Evolutionary conservation across 2,797 vertebrate genomes (phyloP).

Genomic region (Saguinus oedipus): DNA sequence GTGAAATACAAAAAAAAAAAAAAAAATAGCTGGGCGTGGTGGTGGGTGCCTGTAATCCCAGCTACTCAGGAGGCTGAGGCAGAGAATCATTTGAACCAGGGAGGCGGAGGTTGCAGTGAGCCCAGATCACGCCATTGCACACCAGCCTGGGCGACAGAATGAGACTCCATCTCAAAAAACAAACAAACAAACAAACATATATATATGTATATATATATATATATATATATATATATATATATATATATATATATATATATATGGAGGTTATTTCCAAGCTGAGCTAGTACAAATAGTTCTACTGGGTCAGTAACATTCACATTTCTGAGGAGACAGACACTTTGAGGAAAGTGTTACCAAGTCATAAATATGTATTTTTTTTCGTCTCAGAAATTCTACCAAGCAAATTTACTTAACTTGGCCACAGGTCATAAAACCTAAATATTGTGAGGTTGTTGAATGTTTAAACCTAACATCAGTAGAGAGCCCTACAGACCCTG

Average conservation of each 20-base stretch:
- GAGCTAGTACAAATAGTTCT: background rate
- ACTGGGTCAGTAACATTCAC: background rate
- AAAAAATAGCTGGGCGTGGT: too few species aligned
- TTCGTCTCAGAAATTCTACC: conserved; percentile 66
- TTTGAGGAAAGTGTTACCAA: conserved; percentile 74
- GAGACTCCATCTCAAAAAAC: too few species aligned
- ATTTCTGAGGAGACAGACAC: conserved; percentile 43
- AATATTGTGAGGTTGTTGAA: conserved; percentile 81
- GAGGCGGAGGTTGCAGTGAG: too few species aligned
- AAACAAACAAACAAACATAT: too few species aligned
- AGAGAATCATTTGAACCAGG: too few species aligned
- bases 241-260: too few species aligned
- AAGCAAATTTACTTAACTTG: conserved; percentile 79
- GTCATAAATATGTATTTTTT: conserved; percentile 74
- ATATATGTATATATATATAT: background rate
- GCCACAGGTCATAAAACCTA: conserved; percentile 70
- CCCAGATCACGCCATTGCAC: too few species aligned
- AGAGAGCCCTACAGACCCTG: conserved; percentile 55
- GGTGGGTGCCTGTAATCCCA: too few species aligned
- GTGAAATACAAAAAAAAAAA: too few species aligned
- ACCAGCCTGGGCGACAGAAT: too few species aligned
- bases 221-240: background rate
- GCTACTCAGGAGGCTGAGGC: too few species aligned
- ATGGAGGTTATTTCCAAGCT: background rate
- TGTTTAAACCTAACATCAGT: conserved; percentile 79